A percentile compares a stretch with the other conserved stretches of the same genome.
These are phyloP conservation scores for Heptranchias perlo DNA, from an alignment of 2,113 vertebrate genomes.

Conservation along the genomic window DNA sequence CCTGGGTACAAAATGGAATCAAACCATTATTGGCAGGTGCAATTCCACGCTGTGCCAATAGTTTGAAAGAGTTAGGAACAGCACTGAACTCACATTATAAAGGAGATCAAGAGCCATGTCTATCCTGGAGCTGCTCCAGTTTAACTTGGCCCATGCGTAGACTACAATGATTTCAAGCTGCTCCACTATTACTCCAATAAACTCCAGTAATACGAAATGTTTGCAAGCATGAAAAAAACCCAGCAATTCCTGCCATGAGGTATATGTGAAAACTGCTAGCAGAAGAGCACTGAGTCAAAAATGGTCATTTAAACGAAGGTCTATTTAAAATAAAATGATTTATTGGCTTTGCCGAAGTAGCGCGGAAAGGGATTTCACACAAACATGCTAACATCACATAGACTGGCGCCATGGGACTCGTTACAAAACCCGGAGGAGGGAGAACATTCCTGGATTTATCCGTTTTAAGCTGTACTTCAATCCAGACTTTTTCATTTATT, in stretches of 20 bases:
- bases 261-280: background rate
- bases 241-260: background rate
- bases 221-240: background rate
- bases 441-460: no score
- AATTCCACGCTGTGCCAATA: background rate
- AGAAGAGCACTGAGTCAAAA: background rate
- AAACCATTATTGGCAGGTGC: background rate
- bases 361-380: background rate
- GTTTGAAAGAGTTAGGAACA: background rate
- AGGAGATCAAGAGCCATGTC: background rate
- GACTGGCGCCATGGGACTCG: no score
- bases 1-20: background rate
- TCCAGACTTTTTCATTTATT: no score
- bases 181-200: background rate
- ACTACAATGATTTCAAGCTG: background rate
- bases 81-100: background rate
- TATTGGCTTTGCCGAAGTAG: background rate
- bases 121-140: background rate
- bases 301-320: background rate
- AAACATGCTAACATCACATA: background rate
- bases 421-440: no score
- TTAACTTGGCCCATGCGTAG: background rate
- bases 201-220: background rate
- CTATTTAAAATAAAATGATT: background rate
- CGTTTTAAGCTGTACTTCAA: no score